Conservation (phyloP, 2,113 vertebrate genomes). For the Leucosticte australis region DNA sequence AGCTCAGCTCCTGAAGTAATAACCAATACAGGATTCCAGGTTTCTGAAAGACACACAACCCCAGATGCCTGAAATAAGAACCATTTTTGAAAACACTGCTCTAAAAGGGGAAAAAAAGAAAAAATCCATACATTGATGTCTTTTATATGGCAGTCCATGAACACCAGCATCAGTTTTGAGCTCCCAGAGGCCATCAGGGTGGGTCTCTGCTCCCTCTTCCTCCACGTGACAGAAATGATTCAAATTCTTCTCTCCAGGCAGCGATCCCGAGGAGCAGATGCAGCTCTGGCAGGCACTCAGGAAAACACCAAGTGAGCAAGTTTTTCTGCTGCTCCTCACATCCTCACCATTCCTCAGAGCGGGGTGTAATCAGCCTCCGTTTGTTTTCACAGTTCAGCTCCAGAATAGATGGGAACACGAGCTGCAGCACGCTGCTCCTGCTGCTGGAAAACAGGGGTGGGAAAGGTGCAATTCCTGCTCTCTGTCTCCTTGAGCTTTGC, state of each 20-base stretch:
- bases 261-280: not conserved
- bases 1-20: not conserved
- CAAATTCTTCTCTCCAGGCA: not conserved
- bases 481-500: not conserved
- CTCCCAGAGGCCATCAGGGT: not conserved
- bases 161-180: not conserved
- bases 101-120: not conserved
- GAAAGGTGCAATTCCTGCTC: not conserved
- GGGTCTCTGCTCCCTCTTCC: not conserved
- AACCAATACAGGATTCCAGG: not conserved
- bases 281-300: constrained; percentile 37
- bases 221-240: not conserved
- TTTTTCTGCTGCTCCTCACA: not conserved
- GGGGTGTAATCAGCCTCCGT: not conserved
- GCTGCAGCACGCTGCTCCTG: not conserved
- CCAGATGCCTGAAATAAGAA: not conserved
- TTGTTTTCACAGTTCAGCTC: not conserved
- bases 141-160: not conserved
- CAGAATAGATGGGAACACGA: not conserved
- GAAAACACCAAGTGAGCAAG: constrained; percentile 43
- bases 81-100: not conserved
- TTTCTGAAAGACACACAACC: not conserved
- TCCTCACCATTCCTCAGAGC: not conserved
- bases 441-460: accelerated
- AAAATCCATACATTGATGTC: not conserved